phyloP scores from a whole-genome alignment of 2,888 invertebrate species.

The Masnerella sp. region DNA sequence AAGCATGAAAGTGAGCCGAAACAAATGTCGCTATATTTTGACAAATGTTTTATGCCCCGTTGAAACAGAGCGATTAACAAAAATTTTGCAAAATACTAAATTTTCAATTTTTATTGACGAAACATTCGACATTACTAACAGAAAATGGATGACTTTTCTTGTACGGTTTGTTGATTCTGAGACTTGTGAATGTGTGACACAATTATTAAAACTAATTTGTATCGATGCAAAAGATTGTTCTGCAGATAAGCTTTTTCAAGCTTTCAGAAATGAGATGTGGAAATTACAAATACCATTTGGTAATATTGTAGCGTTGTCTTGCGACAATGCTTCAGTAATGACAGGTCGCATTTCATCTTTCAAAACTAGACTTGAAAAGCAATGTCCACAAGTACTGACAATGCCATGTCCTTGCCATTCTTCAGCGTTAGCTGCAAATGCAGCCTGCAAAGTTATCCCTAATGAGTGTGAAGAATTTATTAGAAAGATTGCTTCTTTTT shows the following conservation, averaged over 20 bases:
- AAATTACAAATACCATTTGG: constrained; percentile 43
- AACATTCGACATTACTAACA: constrained; percentile 13
- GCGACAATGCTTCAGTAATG: constrained; percentile 56
- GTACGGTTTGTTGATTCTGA: constrained; percentile 22
- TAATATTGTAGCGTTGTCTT: constrained; percentile 49
- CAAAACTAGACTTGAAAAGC: constrained; percentile 23
- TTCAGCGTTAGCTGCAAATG: constrained; percentile 45
- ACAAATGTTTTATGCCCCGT: constrained; percentile 14
- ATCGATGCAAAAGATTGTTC: constrained; percentile 18
- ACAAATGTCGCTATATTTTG: constrained; percentile 8
- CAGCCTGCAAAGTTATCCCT: constrained; percentile 29
- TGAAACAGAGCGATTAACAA: constrained; percentile 2
- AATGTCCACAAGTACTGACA: not conserved
- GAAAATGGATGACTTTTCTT: constrained; percentile 32
- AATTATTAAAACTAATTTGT: constrained; percentile 19
- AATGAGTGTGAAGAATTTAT: constrained; percentile 19
- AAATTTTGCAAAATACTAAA: constrained; percentile 15
- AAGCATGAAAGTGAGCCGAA: constrained; percentile 1
- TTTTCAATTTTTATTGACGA: constrained; percentile 40
- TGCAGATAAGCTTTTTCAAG: constrained; percentile 28
- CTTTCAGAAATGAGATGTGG: constrained; percentile 30
- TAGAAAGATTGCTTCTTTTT: not conserved
- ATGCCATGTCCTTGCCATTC: constrained; percentile 32
- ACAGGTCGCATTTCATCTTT: constrained; percentile 52
- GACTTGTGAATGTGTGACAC: not conserved